phyloP scores from a whole-genome alignment of 1,140 invertebrate species.

The Drosophila bocki region DNA sequence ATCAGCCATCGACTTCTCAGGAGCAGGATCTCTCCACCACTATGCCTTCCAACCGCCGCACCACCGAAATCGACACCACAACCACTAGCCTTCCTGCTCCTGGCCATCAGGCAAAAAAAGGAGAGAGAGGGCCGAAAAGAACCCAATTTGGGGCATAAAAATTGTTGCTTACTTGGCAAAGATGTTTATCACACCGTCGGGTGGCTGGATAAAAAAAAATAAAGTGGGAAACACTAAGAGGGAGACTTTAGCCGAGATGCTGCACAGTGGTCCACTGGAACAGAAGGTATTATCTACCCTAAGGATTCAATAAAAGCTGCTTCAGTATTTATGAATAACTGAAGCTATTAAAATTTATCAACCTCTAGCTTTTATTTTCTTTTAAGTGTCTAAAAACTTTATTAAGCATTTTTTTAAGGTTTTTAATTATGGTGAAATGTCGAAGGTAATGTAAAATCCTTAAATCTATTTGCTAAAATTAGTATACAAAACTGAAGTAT shows the following conservation, averaged over 20 bases:
- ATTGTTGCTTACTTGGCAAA: constrained; percentile 85
- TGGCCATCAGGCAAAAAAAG: constrained; percentile 17
- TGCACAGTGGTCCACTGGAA: constrained; percentile 15
- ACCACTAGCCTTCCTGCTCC: constrained; percentile 22
- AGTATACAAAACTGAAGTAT: too few relatives aligned
- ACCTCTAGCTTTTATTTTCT: too few relatives aligned
- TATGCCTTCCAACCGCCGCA: too few relatives aligned
- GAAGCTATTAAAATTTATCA: too few relatives aligned
- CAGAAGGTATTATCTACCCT: background rate
- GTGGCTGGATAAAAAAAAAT: constrained; percentile 50
- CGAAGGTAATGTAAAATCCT: too few relatives aligned
- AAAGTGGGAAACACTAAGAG: constrained; percentile 15
- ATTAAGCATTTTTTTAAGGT: too few relatives aligned
- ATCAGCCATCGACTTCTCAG: constrained; percentile 57
- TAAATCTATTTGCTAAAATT: too few relatives aligned
- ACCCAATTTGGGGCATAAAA: constrained; percentile 83
- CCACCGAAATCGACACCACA: constrained; percentile 19
- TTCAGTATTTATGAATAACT: too few relatives aligned
- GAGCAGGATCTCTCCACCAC: background rate
- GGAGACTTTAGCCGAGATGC: constrained; percentile 2
- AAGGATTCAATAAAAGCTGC: background rate
- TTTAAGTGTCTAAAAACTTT: background rate
- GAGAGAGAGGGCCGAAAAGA: constrained; percentile 43
- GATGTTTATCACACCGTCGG: constrained; percentile 79
- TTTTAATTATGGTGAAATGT: too few relatives aligned